phyloP scores from a whole-genome alignment of 2,888 invertebrate species.

The Parnassius orleans region DNA sequence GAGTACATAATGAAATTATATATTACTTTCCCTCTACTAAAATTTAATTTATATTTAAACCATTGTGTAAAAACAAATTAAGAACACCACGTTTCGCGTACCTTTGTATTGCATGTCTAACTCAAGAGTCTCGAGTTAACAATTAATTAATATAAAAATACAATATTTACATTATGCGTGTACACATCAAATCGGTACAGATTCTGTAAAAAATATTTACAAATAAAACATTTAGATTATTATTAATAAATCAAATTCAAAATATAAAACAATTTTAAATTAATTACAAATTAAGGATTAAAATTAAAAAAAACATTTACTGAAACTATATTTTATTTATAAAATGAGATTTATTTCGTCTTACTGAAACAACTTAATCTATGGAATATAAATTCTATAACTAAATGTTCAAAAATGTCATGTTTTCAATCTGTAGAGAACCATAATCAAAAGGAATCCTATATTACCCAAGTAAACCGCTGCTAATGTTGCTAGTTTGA shows the following conservation, averaged over 20 bases:
- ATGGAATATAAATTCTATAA: conserved; percentile 39
- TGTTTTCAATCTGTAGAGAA: conserved; percentile 32
- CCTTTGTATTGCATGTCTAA: conserved; percentile 28
- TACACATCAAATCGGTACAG: conserved; percentile 21
- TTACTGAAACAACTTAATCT: conserved; percentile 12
- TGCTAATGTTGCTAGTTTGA: conserved; percentile 26
- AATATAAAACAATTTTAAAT: conserved; percentile 7
- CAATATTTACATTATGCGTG: conserved; percentile 57
- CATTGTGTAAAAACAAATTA: conserved; percentile 1
- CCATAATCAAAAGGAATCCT: conserved; percentile 29
- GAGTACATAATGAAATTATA: conserved; percentile 41
- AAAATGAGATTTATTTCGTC: conserved; percentile 2
- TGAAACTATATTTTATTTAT: background rate
- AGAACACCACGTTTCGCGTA: conserved; percentile 12
- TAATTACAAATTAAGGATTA: conserved; percentile 11
- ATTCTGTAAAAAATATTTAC: conserved; percentile 40
- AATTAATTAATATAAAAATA: conserved; percentile 47
- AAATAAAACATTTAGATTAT: conserved; percentile 30
- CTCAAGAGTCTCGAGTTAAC: conserved; percentile 55
- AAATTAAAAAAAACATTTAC: conserved; percentile 1
- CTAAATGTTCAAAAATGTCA: conserved; percentile 42
- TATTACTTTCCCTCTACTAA: conserved; percentile 55
- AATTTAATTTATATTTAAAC: conserved; percentile 38
- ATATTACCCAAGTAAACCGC: conserved; percentile 21
- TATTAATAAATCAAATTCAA: conserved; percentile 15